These are phyloP conservation scores for Lacerta bilineata DNA, from an alignment of 2,797 vertebrate species.

Conservation along the genomic window DNA sequence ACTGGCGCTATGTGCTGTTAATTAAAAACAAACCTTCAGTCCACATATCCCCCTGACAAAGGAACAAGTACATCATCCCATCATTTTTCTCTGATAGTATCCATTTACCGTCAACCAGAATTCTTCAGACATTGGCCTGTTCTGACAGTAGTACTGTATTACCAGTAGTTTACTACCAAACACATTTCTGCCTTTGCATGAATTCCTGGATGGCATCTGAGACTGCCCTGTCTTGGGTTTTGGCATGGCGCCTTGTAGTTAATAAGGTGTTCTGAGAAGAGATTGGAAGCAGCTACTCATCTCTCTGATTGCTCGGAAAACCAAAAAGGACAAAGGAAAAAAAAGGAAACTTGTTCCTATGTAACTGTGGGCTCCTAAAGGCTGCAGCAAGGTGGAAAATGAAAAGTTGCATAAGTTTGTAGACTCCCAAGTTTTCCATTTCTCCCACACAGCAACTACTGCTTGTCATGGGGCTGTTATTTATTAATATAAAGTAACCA, in stretches of 20 bases:
- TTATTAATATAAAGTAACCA: too few relatives aligned
- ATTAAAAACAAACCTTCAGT: conserved; percentile 8
- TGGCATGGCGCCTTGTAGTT: conserved; percentile 29
- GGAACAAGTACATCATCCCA: background rate
- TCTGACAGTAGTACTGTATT: conserved; percentile 2
- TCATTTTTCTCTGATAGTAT: background rate
- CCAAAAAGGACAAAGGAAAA: background rate
- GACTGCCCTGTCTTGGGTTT: conserved; percentile 25
- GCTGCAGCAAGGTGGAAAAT: conserved; percentile 1
- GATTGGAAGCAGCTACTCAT: conserved; percentile 1
- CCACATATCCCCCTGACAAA: background rate
- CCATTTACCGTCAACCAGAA: background rate
- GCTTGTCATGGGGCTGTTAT: too few relatives aligned
- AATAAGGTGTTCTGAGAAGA: conserved; percentile 28
- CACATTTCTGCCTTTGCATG: conserved; percentile 61
- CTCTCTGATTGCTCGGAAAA: conserved; percentile 10
- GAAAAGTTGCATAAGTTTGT: background rate
- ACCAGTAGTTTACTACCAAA: conserved; percentile 6
- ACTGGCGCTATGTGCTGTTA: conserved; percentile 23
- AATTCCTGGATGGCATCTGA: conserved; percentile 72
- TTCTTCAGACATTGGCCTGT: background rate
- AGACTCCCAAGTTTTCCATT: background rate
- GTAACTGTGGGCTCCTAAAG: conserved; percentile 1
- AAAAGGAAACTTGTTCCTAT: conserved; percentile 15
- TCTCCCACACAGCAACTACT: too few relatives aligned